phyloP scores from a whole-genome alignment of 2,797 vertebrate species.

The Poecilia velifera region DNA sequence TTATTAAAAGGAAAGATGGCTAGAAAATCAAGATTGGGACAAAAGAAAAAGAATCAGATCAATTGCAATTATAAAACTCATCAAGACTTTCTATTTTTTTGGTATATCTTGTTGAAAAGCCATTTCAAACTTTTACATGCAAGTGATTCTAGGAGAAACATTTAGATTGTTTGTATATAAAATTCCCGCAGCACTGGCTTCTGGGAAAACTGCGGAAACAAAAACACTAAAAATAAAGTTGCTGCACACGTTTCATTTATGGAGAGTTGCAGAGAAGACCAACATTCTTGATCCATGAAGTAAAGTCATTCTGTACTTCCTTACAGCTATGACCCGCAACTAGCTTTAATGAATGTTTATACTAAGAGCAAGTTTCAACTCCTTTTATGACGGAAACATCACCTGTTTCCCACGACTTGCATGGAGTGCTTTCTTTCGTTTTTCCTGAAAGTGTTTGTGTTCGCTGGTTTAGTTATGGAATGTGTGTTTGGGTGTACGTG shows the following conservation, averaged over 20 bases:
- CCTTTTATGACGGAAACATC: slow-evolving; percentile 25
- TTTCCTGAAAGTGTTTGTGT: slow-evolving; percentile 5
- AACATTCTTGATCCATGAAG: slow-evolving; percentile 39
- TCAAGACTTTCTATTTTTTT: not conserved
- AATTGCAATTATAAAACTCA: not conserved
- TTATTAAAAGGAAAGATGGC: not conserved
- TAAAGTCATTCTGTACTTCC: slow-evolving; percentile 7
- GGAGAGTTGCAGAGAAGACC: slow-evolving; percentile 22
- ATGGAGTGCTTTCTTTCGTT: not conserved
- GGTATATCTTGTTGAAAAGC: not conserved
- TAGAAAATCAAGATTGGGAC: not conserved
- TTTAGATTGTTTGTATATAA: not conserved
- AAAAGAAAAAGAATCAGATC: not conserved
- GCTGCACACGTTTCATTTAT: slow-evolving; percentile 28
- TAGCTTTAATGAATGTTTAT: slow-evolving; percentile 20
- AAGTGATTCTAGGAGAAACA: not conserved
- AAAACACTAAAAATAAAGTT: slow-evolving; percentile 9
- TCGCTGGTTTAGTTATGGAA: slow-evolving; percentile 24
- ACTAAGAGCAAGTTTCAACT: slow-evolving; percentile 20
- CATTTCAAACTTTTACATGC: not conserved
- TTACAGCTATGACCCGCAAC: slow-evolving; percentile 7
- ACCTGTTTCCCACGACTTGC: slow-evolving; percentile 58
- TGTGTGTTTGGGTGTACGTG: slow-evolving; percentile 44
- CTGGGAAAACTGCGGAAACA: slow-evolving; percentile 19
- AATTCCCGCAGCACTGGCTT: not conserved